Evolutionary conservation across 2,113 vertebrate genomes (phyloP).

Genomic region (Zapornia atra): DNA sequence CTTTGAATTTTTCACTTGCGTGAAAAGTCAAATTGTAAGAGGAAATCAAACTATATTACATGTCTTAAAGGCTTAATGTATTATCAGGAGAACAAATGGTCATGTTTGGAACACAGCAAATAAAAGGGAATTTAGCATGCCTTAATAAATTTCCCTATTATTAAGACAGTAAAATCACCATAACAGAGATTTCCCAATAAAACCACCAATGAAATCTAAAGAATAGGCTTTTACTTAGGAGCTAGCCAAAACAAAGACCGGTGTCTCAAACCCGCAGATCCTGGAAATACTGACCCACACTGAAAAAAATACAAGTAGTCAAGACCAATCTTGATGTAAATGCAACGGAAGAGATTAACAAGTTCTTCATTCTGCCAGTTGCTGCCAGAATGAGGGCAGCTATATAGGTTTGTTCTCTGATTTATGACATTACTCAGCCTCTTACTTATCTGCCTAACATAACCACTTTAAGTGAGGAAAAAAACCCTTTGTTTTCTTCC

Average conservation of each 20-base stretch:
- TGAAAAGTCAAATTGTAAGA: neutral
- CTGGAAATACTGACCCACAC: neutral
- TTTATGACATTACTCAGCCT: slow-evolving; percentile 8
- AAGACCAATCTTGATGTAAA: neutral
- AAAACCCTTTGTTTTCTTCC: neutral
- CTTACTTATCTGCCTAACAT: slow-evolving; percentile 32
- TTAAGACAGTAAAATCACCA: neutral
- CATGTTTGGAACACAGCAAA: neutral
- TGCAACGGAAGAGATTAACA: too few species aligned
- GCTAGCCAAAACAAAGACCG: neutral
- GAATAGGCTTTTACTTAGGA: neutral
- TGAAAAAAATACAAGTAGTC: neutral
- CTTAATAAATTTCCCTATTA: neutral
- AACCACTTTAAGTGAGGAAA: slow-evolving; percentile 3
- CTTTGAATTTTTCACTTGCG: neutral
- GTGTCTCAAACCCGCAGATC: neutral
- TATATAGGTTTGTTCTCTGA: neutral
- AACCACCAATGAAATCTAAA: neutral
- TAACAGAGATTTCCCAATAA: neutral
- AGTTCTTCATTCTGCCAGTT: neutral
- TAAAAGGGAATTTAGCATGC: neutral
- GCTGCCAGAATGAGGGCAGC: neutral
- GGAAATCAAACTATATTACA: neutral
- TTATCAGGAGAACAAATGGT: neutral
- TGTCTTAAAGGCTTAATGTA: neutral